Percentiles rank a stretch among this genome's conserved stretches.
These are phyloP conservation scores for Sisor rabdophorus DNA, from an alignment of 2,113 vertebrate species.

Conservation along the genomic window DNA sequence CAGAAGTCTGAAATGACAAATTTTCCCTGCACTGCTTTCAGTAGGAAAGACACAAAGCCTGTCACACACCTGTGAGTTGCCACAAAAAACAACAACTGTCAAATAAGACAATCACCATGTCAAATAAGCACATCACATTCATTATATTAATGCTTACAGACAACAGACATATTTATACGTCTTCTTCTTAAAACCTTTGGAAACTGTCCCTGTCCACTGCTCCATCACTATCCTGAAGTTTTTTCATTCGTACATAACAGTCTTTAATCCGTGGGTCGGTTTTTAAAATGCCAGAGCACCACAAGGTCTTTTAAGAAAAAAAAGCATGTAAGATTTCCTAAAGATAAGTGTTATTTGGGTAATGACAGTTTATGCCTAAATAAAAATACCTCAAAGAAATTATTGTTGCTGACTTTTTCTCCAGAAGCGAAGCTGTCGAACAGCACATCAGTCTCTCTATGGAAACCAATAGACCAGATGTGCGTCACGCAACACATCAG, in stretches of 20 bases:
- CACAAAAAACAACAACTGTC: constrained; percentile 11
- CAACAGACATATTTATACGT: not conserved
- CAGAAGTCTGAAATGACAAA: constrained; percentile 67
- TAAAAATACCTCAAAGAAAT: constrained; percentile 66
- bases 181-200: constrained; percentile 54
- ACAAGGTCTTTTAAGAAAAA: constrained; percentile 54
- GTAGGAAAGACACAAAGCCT: constrained; percentile 63
- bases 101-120: too few species aligned
- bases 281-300: constrained; percentile 61
- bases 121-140: not conserved
- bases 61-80: constrained; percentile 57
- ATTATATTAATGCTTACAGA: not conserved
- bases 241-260: constrained; percentile 62
- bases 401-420: constrained; percentile 53
- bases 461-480: constrained; percentile 10
- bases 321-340: not conserved
- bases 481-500: constrained; percentile 1
- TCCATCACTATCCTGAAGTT: constrained; percentile 61
- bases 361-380: not conserved
- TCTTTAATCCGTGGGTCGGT: constrained; percentile 65
- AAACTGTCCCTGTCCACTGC: constrained; percentile 60
- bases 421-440: constrained; percentile 65
- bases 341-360: not conserved
- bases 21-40: constrained; percentile 66
- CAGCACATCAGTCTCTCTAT: constrained; percentile 60